Conservation (phyloP, 1,140 invertebrate genomes). For the Nymphalis io region DNA sequence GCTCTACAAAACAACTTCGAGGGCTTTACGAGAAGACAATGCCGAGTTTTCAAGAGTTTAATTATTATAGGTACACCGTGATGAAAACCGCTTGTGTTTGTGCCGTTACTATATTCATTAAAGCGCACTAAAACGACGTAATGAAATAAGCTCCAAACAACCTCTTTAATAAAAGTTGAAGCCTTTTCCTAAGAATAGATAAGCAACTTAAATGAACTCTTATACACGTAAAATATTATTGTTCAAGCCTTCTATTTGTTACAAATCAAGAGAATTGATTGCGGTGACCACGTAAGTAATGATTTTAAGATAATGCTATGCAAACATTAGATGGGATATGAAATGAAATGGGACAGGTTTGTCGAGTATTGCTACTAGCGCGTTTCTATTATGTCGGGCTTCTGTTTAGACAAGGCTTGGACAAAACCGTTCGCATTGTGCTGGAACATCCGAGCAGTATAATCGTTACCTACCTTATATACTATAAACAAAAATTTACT, state of each 20-base stretch:
- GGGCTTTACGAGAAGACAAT: no score
- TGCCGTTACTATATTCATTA: no score
- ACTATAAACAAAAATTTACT: no score
- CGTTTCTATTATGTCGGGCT: slow-evolving; percentile 33
- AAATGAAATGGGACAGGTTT: slow-evolving; percentile 35
- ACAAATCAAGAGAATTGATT: slow-evolving; percentile 25
- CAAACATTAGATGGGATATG: slow-evolving; percentile 31
- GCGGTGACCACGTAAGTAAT: slow-evolving; percentile 8
- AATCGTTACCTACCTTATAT: background rate
- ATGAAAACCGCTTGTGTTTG: no score
- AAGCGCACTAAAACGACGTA: no score
- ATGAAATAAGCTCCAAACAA: no score
- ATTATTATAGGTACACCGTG: no score
- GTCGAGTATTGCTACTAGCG: slow-evolving; percentile 24
- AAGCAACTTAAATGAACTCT: no score
- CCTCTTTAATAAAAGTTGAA: no score
- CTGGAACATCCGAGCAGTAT: background rate
- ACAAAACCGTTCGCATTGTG: slow-evolving; percentile 20
- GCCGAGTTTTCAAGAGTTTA: no score
- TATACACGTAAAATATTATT: background rate
- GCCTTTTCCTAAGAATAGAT: no score
- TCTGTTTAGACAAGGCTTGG: slow-evolving; percentile 28
- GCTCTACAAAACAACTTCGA: no score
- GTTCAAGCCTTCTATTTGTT: slow-evolving; percentile 5
- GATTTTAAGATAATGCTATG: slow-evolving; percentile 32